Evolutionary conservation across 1,140 invertebrate genomes (phyloP), one percentile per base, ranked within the genome.

Genomic region (Listronotus oregonensis): DNA sequence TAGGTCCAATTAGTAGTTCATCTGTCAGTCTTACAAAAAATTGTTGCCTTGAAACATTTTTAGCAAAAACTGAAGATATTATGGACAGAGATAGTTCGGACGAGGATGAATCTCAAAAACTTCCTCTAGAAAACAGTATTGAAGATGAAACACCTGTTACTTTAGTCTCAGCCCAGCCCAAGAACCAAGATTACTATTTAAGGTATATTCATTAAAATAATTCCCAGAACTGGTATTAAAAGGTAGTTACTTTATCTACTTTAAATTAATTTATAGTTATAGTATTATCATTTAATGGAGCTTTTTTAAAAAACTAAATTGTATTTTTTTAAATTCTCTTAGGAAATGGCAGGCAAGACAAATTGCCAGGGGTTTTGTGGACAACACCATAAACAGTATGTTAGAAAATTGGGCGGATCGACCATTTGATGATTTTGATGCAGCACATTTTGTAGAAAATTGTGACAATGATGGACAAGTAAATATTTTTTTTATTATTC

Each of bases 301-400:
- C n/a, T n/a, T n/a, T n/a, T n/a, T n/a, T n/a, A n/a, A n/a, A n/a
- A n/a, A n/a, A n/a, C n/a, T n/a, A n/a, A n/a, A n/a, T 27, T 27
- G 21, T 5, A 27, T 27, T 27, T 27, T 27, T 5, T 27, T 27
- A 5, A 3, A 27, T 52, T 49, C 0, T 57, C 59, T 37, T 55
- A 66, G 78, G 21, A 78, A 82, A 72, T 90, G 88, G 88, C 89
- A 91, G 73, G 84, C 84, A 12, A 84, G 83, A 79, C 88, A 90
- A 80, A 81, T 88, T 63, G 85, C 85, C 2, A 87, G 86, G 78
- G 85, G 87, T 52, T 87, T 85, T 77, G 81, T 90, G 37, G 89
- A 91, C 69, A 90, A 91, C 77, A 86, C 85, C 14, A 87, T 90
- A 60, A 91, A 90, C 68, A 82, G 82, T 68, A 83, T 89, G 17